Evolutionary conservation across 2,113 vertebrate genomes (phyloP).

Genomic region (Helogale parvula): DNA sequence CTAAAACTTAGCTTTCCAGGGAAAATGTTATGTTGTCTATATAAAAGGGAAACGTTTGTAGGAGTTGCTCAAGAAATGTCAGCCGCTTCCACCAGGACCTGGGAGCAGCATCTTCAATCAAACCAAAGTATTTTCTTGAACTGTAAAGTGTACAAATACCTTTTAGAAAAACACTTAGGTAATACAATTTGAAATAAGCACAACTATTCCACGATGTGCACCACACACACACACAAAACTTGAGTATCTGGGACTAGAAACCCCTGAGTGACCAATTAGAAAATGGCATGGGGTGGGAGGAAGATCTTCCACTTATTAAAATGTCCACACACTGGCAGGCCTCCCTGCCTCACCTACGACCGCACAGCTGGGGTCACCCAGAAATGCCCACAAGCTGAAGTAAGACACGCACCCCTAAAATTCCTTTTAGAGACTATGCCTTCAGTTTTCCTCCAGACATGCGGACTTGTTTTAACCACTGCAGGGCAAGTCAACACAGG

Average conservation of each 20-base stretch:
- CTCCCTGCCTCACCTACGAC: background rate
- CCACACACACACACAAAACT: background rate
- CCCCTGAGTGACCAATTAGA: background rate
- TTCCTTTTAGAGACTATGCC: background rate
- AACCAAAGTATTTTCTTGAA: conserved; percentile 47
- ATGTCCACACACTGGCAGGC: background rate
- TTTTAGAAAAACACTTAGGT: background rate
- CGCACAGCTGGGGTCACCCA: background rate
- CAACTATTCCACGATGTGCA: background rate
- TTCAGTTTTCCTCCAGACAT: background rate
- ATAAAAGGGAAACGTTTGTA: background rate
- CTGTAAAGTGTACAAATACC: background rate
- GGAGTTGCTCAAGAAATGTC: background rate
- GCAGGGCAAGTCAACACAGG: background rate
- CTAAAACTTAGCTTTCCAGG: background rate
- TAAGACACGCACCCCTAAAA: background rate
- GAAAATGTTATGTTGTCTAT: background rate
- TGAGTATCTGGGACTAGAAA: conserved; percentile 10
- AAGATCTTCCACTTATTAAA: background rate
- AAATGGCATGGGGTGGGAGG: background rate
- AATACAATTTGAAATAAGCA: conserved; percentile 3
- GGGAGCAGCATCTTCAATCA: background rate
- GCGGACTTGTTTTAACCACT: background rate
- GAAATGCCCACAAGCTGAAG: background rate
- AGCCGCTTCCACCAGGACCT: background rate